These are phyloP conservation scores for Prunella himalayana DNA, from an alignment of 2,113 vertebrate genomes.

Conservation along the genomic window DNA sequence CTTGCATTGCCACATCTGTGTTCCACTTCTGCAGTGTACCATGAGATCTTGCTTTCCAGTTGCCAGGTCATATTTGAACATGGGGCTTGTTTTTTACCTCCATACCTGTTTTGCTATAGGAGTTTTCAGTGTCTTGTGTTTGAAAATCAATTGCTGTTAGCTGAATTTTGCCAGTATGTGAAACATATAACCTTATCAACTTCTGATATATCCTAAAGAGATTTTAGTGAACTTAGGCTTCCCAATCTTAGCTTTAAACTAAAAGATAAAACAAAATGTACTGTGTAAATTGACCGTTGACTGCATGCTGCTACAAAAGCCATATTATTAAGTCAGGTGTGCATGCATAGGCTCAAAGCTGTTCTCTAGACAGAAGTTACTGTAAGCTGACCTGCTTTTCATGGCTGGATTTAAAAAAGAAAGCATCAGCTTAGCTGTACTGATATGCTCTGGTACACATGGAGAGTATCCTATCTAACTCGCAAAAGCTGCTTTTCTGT, in stretches of 20 bases:
- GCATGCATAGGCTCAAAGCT: neutral
- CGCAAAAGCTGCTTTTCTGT: neutral
- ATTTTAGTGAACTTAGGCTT: neutral
- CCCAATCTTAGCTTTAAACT: neutral
- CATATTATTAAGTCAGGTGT: neutral
- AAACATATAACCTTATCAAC: neutral
- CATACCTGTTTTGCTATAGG: neutral
- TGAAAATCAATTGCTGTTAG: neutral
- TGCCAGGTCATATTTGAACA: neutral
- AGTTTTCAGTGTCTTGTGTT: neutral
- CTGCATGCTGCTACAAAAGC: neutral
- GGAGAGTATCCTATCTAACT: neutral
- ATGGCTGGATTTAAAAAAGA: neutral
- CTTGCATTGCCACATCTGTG: neutral
- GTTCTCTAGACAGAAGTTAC: neutral
- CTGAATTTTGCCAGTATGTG: neutral
- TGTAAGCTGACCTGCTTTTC: neutral
- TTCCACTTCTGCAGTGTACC: neutral
- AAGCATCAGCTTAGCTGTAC: neutral
- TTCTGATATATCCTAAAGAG: neutral
- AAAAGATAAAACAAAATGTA: neutral
- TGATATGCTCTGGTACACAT: neutral
- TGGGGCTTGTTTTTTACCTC: neutral
- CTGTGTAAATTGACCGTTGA: neutral
- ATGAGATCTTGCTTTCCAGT: neutral